Evolutionary conservation across 2,113 vertebrate species (phyloP), one percentile per base, ranked within the genome.

Genomic region (Corythornis madagascariensis): DNA sequence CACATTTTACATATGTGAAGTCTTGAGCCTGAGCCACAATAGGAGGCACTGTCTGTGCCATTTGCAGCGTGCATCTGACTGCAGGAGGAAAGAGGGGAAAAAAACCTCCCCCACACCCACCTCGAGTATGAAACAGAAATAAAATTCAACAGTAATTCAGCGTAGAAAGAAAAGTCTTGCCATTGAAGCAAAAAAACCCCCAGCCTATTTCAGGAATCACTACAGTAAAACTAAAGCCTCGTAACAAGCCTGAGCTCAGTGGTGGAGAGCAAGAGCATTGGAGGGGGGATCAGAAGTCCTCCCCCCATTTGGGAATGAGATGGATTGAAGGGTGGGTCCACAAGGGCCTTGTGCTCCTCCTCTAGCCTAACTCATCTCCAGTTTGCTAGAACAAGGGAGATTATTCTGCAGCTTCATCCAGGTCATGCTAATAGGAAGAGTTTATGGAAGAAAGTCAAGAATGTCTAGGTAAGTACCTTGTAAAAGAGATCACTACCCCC

Each of bases 1-100:
- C 97, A 96, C 96, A 97, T 96, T 97, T 97, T 94, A 96, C 97
- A 95, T 94, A 96, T 95, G 96, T 88, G 89, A 90, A 93, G 93
- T 93, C 92, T 95, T 94, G 91, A 95, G 95, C 83, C 94, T 17
- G 72, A 90, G 92, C 95, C 73, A 65, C 90, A 89, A 94, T 93
- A 72, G 91, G 74, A 95, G 94, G 86, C 90, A 91, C 94, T 91
- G 65, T 47, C 25, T 84, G 74, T 89, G 90, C 92, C 88, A 33
- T 89, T 94, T 88, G 67, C 61, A 79, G 63, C 19, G 74, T 40
- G 72, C 71, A 35, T 92, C 88, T 95, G 61, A 94, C 89, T 94
- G 89, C 75, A 77, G 53, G 72, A 94, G 75, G 42, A 90, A 72
- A 55, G 12, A 6, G 24, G 21, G 14, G 12, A 7, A 16, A 47